These are phyloP conservation scores for Diarsia mendica DNA, from an alignment of 2,888 invertebrate genomes.

Conservation along the genomic window DNA sequence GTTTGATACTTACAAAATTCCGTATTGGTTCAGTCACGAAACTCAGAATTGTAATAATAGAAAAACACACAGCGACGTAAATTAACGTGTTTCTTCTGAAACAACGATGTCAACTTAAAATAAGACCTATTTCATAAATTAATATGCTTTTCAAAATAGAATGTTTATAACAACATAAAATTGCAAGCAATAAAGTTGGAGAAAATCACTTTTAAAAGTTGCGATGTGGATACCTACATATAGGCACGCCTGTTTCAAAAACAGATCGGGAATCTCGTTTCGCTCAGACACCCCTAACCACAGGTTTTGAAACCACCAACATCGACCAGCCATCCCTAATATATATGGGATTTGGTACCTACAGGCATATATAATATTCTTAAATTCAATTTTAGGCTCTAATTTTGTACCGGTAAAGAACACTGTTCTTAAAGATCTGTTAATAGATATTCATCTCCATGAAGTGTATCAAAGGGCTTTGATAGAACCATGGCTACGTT, in stretches of 20 bases:
- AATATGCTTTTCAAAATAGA: not conserved
- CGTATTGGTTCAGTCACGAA: not conserved
- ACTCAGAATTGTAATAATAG: not conserved
- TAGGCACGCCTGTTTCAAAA: slow-evolving; percentile 37
- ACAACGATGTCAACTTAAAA: not conserved
- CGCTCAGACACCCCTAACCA: slow-evolving; percentile 59
- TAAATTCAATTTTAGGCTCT: not conserved
- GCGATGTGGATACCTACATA: too few species aligned
- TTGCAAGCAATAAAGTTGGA: not conserved
- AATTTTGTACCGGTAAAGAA: not conserved
- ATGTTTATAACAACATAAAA: not conserved
- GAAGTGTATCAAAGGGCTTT: not conserved
- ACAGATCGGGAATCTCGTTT: slow-evolving; percentile 35
- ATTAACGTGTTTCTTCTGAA: not conserved
- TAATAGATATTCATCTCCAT: not conserved
- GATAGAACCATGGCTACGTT: not conserved
- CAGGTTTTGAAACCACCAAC: slow-evolving; percentile 56
- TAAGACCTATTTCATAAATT: not conserved
- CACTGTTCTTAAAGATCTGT: too few species aligned
- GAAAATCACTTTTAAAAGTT: not conserved
- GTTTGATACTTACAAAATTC: not conserved
- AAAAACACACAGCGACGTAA: not conserved
- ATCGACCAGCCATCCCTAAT: slow-evolving; percentile 35
- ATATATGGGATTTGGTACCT: slow-evolving; percentile 1
- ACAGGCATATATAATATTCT: not conserved